These are phyloP conservation scores for Pristionchus mayeri DNA, from an alignment of 2,888 invertebrate species.

Conservation along the genomic window DNA sequence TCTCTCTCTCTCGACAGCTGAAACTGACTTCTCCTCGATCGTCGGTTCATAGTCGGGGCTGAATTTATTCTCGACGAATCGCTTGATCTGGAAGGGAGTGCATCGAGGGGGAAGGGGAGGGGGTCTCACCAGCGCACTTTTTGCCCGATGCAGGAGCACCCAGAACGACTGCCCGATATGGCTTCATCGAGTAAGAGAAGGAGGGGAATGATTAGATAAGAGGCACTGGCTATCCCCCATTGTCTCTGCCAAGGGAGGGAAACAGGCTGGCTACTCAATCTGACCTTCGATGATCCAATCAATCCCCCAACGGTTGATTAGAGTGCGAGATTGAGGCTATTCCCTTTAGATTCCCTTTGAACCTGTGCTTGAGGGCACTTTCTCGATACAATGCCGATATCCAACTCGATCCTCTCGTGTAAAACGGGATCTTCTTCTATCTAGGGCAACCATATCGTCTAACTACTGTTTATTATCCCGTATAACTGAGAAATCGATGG, in stretches of 20 bases:
- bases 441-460: too few species aligned
- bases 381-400: background rate
- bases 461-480: constrained; percentile 27
- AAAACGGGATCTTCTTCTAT: background rate
- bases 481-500: background rate
- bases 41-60: constrained; percentile 38
- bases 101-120: background rate
- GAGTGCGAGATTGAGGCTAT: background rate
- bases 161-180: constrained; percentile 37
- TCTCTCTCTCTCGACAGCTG: background rate
- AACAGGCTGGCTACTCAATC: background rate
- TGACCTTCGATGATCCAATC: constrained; percentile 21
- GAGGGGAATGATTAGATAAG: constrained; percentile 35
- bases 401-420: background rate
- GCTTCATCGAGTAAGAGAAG: constrained; percentile 25
- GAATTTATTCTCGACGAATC: constrained; percentile 35
- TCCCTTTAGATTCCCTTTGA: background rate
- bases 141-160: constrained; percentile 21
- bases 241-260: background rate
- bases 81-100: background rate
- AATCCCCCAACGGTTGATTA: background rate
- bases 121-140: too few species aligned
- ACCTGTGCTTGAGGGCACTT: background rate
- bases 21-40: constrained; percentile 47
- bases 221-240: background rate